Base-by-base conservation (phyloP, 2,113 vertebrate genomes). In the Lampris megalopsis region DNA sequence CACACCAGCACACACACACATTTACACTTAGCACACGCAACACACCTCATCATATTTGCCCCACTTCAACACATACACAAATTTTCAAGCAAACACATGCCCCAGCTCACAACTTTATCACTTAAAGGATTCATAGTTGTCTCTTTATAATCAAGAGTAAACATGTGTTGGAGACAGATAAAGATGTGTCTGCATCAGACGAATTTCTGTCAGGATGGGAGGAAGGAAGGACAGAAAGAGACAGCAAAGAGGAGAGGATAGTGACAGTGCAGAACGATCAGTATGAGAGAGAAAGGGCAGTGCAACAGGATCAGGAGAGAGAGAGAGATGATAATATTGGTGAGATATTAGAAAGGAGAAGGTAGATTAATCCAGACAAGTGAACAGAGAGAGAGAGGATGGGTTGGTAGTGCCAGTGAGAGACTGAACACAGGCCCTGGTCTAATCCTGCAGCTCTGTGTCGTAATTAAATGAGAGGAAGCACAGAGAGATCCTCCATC, bases 361-460 rank as follows among this genome's bases (percentile, higher is more conserved):
- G 82, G 91, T 69, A 83, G 83, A 86, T 88, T 75, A 84, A 86
- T 86, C 88, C 85, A 83, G 77, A 81, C 88, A 90, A 86, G 53
- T 69, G 76, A 78, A 57, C 76, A 72, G 75, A 66, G 78, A 80
- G 73, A 53, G 63, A 80, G 71, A 70, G 73, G 73, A 72, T 69
- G 56, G 86, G 82, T 72, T 75, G 68, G 70, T 75, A 72, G 86
- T 87, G 91, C 90, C 90, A 90, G 84, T 86, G 77, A 80, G 84
- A 93, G 89, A 82, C 86, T 94, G 93, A 94, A 93, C 90, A 93
- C 93, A 94, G 93, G 92, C 85, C 91, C 91, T 81, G 73, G 83
- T 93, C 91, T 94, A 94, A 94, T 94, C 93, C 93, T 68, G 68
- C 86, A 87, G 89, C 90, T 92, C 90, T 91, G 88, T 87, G 86